These are phyloP conservation scores for Siniperca chuatsi DNA, from an alignment of 2,113 vertebrate genomes.

Conservation along the genomic window DNA sequence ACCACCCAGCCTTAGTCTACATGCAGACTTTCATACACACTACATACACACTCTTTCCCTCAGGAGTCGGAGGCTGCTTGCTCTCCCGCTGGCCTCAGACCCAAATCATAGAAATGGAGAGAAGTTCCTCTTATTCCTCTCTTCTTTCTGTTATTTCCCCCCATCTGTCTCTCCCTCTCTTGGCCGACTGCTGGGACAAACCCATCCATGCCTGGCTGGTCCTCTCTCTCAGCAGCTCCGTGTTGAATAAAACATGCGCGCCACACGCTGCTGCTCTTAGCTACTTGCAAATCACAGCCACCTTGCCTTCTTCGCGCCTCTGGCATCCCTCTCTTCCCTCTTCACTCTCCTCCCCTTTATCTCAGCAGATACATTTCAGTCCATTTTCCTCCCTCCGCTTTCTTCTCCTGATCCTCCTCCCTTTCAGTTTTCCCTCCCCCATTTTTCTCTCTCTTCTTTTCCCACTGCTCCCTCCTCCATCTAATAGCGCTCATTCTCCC, in stretches of 20 bases:
- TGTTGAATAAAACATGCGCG: slow-evolving; percentile 78
- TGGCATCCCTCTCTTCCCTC: slow-evolving; percentile 15
- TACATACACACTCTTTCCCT: background rate
- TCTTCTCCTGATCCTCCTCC: slow-evolving; percentile 43
- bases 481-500: slow-evolving; percentile 69
- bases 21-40: background rate
- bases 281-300: slow-evolving; percentile 64
- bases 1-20: too few species aligned
- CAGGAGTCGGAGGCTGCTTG: background rate
- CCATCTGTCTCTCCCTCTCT: background rate
- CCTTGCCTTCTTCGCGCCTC: slow-evolving; percentile 41
- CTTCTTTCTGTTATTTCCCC: background rate
- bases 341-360: slow-evolving; percentile 42
- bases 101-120: background rate
- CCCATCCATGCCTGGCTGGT: slow-evolving; percentile 55
- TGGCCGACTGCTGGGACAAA: slow-evolving; percentile 55
- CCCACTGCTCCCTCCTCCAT: slow-evolving; percentile 28
- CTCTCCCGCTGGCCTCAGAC: background rate
- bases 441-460: slow-evolving; percentile 6
- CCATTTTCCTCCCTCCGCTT: slow-evolving; percentile 26
- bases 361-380: slow-evolving; percentile 51
- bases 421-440: slow-evolving; percentile 6
- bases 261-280: slow-evolving; percentile 61
- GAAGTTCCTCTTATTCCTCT: slow-evolving; percentile 9
- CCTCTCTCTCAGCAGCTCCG: slow-evolving; percentile 38